Base-by-base conservation (phyloP, 1,140 invertebrate genomes). In the Magallana angulata region DNA sequence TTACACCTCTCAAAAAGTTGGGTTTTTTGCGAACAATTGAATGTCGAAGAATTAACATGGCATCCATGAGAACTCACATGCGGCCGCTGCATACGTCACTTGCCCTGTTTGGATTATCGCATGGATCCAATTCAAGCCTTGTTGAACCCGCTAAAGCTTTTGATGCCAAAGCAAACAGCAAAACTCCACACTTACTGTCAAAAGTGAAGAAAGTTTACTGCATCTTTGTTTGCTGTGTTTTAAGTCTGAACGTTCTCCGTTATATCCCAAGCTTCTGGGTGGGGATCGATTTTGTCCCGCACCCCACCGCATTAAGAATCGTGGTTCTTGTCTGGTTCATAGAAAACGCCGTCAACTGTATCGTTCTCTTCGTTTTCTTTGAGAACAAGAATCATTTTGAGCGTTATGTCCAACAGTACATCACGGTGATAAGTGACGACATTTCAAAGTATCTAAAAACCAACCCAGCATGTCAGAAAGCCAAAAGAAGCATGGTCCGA, bases 181-280 rank as follows among this genome's bases (percentile, higher is more conserved):
- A 71, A 71, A 12, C 18, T 11, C 6, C 68, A 24, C 3, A 24
- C 7, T 71, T 36, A 36, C 7, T 24, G 36, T 71, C 12, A 18
- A 30, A 36, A 71, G n/a, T 71, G 8, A 11, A 30, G 18, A 57
- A 48, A 82, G 12, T 8, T 6, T 82, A 82, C 16, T 82, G 80
- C 57, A 24, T 58, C 12, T 82, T 82, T 58, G 18, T 82, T 5
- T 57, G 48, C 48, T 57, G 48, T 82, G 6, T 82, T n/a, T 82
- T 82, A 57, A 18, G n/a, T 48, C 57, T 82, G 11, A 82, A 82
- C 57, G 80, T 82, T 82, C 48, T 82, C 8, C 80, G 80, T 9
- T 82, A 58, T 14, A 82, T 57, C 8, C 80, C 80, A 82, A 18
- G 48, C 48, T 82, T 82, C 57, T 82, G 80, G 80, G n/a, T 57